These are phyloP conservation scores for Ageneiosus marmoratus DNA, from an alignment of 2,113 vertebrate genomes.

Conservation along the genomic window DNA sequence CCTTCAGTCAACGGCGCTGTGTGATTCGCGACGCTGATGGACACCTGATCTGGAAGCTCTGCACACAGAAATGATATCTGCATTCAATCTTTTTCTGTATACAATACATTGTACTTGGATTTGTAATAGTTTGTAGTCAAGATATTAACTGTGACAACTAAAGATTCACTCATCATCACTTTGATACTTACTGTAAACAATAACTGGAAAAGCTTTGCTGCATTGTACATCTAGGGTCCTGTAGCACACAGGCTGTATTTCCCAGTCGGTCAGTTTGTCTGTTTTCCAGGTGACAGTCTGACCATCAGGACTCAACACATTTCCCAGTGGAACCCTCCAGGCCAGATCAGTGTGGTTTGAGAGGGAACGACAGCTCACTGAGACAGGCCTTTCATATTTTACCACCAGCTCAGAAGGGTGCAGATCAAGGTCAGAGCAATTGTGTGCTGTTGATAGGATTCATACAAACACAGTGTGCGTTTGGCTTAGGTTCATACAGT, in stretches of 20 bases:
- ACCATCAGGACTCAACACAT: rapidly evolving
- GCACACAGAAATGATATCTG: background rate
- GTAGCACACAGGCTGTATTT: conserved; percentile 40
- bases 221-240: background rate
- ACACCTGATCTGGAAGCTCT: conserved; percentile 57
- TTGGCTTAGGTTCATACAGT: background rate
- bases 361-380: conserved; percentile 53
- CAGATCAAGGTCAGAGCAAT: conserved; percentile 4
- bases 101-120: background rate
- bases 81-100: background rate
- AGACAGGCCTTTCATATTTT: background rate
- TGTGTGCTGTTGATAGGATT: background rate
- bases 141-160: background rate
- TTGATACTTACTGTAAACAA: conserved; percentile 63
- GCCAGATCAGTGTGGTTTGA: rapidly evolving
- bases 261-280: conserved; percentile 42
- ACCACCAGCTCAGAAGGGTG: conserved; percentile 41
- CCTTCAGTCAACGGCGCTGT: background rate
- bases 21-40: background rate
- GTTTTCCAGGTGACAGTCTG: rapidly evolving
- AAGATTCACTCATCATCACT: background rate
- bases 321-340: conserved; percentile 5
- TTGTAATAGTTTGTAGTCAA: background rate
- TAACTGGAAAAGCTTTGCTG: conserved; percentile 46
- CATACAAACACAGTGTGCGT: background rate